Evolutionary conservation across 2,113 vertebrate species (phyloP), one percentile per base, ranked within the genome.

Genomic region (Hirundichthys speculiger): DNA sequence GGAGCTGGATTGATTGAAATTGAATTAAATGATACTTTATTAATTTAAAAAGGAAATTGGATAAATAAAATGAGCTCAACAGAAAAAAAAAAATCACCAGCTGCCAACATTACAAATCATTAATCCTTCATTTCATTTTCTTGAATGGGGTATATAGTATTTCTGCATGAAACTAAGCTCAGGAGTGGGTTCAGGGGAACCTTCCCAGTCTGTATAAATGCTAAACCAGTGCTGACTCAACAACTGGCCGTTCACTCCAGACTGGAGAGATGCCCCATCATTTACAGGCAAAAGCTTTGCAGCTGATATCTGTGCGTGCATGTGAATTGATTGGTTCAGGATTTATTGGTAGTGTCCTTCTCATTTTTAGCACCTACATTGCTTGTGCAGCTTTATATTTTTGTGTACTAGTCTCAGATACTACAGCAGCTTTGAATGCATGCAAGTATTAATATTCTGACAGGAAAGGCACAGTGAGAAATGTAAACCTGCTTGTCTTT

Each of bases 151-250:
- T 48, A 45, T 15, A n/a, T n/a, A n/a, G n/a, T 18, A 13, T 63
- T 51, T 70, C 40, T 16, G 39, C 77, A 21, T 27, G 42, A 47
- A 48, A 53, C 48, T 0, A 34, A 58, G 65, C 60, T 60, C 38
- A 19, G 46, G 46, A 34, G 30, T 34, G 2, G 7, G 43, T 54
- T 42, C 41, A 47, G 15, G 1, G 21, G 58, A 55, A 56, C 54
- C 57, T 65, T 66, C 9, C 30, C 57, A 8, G 57, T 51, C 55
- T 11, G 16, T 46, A n/a, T 42, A 16, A 55, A 15, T 41, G 24
- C 71, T 73, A 50, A 76, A 66, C 51, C 62, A 13, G 30, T 69
- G 79, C 84, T 86, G 86, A 84, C 77, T 86, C 81, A 74, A 78
- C 79, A 58, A 51, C 16, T 5, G 65, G 46, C 41, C 46, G 4